phyloP scores from a whole-genome alignment of 2,113 vertebrate genomes.

The Pogona vitticeps region DNA sequence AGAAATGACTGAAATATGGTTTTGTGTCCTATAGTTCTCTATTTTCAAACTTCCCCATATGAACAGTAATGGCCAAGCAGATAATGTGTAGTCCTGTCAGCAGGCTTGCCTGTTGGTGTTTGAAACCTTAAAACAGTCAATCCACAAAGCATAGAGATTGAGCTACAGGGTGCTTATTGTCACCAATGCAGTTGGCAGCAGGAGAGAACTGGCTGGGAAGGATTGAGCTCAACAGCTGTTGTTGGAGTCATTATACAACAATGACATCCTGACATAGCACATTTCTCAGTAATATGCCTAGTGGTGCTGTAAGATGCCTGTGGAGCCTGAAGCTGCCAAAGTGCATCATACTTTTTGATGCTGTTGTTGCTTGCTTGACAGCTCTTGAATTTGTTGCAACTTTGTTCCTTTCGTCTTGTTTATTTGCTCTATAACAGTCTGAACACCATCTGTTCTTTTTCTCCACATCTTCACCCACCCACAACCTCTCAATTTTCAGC shows the following conservation, averaged over 20 bases:
- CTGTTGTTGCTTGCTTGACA: constrained; percentile 39
- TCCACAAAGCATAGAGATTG: not conserved
- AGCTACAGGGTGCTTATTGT: rapidly evolving
- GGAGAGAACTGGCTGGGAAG: not conserved
- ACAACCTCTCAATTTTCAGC: constrained; percentile 30
- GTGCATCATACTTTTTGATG: constrained; percentile 43
- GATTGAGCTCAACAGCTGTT: constrained; percentile 14
- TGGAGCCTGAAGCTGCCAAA: constrained; percentile 31
- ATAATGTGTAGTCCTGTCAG: not conserved
- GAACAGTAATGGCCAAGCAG: not conserved
- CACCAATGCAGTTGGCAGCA: not conserved
- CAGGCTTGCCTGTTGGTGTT: not conserved
- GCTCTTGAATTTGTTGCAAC: constrained; percentile 52
- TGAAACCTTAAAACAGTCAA: not conserved
- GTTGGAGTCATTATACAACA: not conserved
- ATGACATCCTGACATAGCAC: constrained; percentile 12
- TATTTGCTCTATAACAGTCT: constrained; percentile 40
- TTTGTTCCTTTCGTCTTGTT: constrained; percentile 58
- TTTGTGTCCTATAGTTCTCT: not conserved
- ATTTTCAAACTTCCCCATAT: not conserved
- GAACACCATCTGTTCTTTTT: constrained; percentile 63
- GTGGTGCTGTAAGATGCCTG: not conserved
- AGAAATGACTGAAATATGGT: not conserved
- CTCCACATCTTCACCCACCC: constrained; percentile 26
- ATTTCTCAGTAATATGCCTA: not conserved